Conservation (phyloP, 2,797 vertebrate genomes). For the Clarias fuscus region DNA sequence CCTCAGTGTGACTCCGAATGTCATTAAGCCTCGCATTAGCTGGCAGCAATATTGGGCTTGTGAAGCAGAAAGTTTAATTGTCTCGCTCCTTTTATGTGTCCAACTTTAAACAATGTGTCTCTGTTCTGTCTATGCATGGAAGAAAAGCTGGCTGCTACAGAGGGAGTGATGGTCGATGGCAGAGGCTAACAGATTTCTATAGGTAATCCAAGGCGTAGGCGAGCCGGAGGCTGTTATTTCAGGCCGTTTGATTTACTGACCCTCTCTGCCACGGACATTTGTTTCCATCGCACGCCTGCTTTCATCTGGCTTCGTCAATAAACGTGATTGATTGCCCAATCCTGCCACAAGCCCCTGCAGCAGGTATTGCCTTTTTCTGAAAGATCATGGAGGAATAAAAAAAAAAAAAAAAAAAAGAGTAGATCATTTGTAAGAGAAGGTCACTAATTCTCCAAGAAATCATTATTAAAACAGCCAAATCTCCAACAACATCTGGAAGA, state of each 20-base stretch:
- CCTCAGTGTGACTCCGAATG: slow-evolving; percentile 38
- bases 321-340: slow-evolving; percentile 56
- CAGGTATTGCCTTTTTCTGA: slow-evolving; percentile 53
- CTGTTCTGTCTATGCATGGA: slow-evolving; percentile 20
- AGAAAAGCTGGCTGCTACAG: slow-evolving; percentile 31
- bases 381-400: slow-evolving; percentile 47
- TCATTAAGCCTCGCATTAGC: slow-evolving; percentile 32
- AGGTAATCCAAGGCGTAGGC: slow-evolving; percentile 43
- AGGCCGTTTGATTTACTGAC: slow-evolving; percentile 56
- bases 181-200: slow-evolving; percentile 49
- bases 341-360: slow-evolving; percentile 39
- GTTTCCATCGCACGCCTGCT: slow-evolving; percentile 47
- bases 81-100: slow-evolving; percentile 28
- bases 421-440: slow-evolving; percentile 39
- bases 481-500: slow-evolving; percentile 23
- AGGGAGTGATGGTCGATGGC: slow-evolving; percentile 32
- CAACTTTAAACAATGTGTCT: slow-evolving; percentile 13
- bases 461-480: slow-evolving; percentile 43
- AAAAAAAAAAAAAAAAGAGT: slow-evolving; percentile 31
- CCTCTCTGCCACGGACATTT: slow-evolving; percentile 44
- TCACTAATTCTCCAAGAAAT: slow-evolving; percentile 51
- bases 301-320: slow-evolving; percentile 55
- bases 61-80: slow-evolving; percentile 36
- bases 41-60: slow-evolving; percentile 29
- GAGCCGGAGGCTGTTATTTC: slow-evolving; percentile 46